Conservation (phyloP, 2,888 invertebrate genomes). For the Petrolisthes manimaculis region DNA sequence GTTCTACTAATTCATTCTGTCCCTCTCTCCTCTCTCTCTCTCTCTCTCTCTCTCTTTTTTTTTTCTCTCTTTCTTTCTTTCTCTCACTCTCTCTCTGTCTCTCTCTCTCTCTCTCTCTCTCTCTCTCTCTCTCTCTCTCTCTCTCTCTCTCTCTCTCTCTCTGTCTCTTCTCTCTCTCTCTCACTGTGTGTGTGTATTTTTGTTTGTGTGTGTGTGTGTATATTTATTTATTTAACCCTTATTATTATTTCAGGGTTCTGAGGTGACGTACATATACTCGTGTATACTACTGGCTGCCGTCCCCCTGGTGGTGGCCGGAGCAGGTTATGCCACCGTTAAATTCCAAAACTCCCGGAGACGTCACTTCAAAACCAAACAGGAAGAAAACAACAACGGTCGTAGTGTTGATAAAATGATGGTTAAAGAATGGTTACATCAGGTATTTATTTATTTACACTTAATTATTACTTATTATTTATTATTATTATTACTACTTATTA, state of each 20-base stretch:
- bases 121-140: slow-evolving; percentile 15
- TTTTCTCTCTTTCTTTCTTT: neutral
- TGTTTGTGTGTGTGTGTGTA: neutral
- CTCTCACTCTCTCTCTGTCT: neutral
- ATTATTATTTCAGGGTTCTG: slow-evolving; percentile 82
- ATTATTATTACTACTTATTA: slow-evolving; percentile 70
- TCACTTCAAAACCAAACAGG: slow-evolving; percentile 85
- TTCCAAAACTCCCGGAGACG: slow-evolving; percentile 87
- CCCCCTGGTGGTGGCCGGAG: slow-evolving; percentile 91
- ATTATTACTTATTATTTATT: too few species aligned
- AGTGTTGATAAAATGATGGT: slow-evolving; percentile 92
- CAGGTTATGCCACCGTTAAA: slow-evolving; percentile 92
- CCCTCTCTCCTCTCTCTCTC: too few species aligned
- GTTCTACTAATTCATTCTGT: neutral
- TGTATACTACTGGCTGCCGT: slow-evolving; percentile 92
- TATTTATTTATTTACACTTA: neutral
- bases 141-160: slow-evolving; percentile 10
- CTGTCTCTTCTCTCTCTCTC: neutral
- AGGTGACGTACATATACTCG: slow-evolving; percentile 95
- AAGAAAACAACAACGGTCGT: slow-evolving; percentile 76
- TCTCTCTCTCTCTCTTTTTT: neutral
- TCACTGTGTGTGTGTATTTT: neutral
- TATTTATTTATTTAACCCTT: neutral
- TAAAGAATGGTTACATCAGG: slow-evolving; percentile 89
- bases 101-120: neutral